Conservation (phyloP, 2,888 invertebrate genomes). For the Papilio gigon region DNA sequence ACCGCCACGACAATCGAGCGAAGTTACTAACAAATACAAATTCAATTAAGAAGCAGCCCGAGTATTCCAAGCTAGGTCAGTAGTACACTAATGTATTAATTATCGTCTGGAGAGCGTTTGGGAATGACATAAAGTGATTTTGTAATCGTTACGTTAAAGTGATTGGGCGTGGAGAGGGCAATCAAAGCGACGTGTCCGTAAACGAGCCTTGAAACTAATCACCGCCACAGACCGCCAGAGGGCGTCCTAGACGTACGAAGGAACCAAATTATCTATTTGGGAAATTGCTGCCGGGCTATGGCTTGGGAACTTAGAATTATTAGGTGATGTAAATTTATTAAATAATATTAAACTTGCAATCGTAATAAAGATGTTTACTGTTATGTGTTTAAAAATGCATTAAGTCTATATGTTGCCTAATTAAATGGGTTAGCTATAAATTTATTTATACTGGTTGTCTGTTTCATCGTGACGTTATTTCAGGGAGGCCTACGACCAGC, state of each 20-base stretch:
- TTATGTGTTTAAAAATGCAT: no score
- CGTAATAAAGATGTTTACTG: background rate
- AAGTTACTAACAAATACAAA: background rate
- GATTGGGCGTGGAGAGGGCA: background rate
- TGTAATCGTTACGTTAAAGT: slow-evolving; percentile 11
- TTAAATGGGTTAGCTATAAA: no score
- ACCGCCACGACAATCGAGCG: background rate
- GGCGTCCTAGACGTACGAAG: slow-evolving; percentile 49
- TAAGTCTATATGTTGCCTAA: no score
- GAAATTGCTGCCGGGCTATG: slow-evolving; percentile 37
- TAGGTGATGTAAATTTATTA: slow-evolving; percentile 14
- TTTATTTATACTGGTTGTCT: no score
- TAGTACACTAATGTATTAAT: slow-evolving; percentile 6
- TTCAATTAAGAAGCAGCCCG: background rate
- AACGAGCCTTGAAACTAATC: slow-evolving; percentile 55
- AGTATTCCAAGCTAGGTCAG: background rate
- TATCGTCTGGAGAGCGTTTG: slow-evolving; percentile 6
- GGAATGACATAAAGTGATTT: slow-evolving; percentile 8
- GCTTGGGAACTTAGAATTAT: slow-evolving; percentile 13
- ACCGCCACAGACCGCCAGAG: slow-evolving; percentile 53
- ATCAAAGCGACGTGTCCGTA: slow-evolving; percentile 28
- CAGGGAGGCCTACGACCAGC: no score
- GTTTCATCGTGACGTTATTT: no score
- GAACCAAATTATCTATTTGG: slow-evolving; percentile 55
- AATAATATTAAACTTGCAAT: background rate